Conservation (phyloP, 1,140 invertebrate genomes). For the Brachionus angularis region DNA sequence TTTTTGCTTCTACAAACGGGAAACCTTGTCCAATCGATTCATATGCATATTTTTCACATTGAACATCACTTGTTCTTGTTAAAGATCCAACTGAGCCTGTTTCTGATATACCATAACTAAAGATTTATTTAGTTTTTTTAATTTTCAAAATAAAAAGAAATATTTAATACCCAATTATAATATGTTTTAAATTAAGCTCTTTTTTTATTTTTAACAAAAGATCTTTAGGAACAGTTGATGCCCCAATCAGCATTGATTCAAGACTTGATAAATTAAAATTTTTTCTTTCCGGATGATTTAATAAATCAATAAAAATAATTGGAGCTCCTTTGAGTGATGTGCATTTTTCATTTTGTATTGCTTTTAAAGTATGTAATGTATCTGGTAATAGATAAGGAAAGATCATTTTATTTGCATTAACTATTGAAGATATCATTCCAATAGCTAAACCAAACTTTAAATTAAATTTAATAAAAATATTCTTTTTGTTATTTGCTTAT, state of each 20-base stretch:
- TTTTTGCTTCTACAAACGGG: slow-evolving; percentile 60
- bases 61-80: neutral
- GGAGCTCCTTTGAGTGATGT: slow-evolving; percentile 81
- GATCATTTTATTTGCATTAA: slow-evolving; percentile 68
- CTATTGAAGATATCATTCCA: slow-evolving; percentile 54
- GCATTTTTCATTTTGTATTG: slow-evolving; percentile 73
- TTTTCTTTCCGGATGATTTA: slow-evolving; percentile 59
- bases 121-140: neutral
- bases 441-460: slow-evolving; percentile 61
- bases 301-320: slow-evolving; percentile 88
- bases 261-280: slow-evolving; percentile 57
- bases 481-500: neutral
- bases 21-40: slow-evolving; percentile 21
- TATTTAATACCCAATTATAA: slow-evolving; percentile 13
- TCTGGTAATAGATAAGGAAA: slow-evolving; percentile 67
- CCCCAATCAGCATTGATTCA: slow-evolving; percentile 46
- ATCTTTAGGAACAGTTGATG: neutral
- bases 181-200: slow-evolving; percentile 36
- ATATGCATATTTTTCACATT: slow-evolving; percentile 10
- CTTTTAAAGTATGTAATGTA: slow-evolving; percentile 62
- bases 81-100: neutral
- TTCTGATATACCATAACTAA: slow-evolving; percentile 22
- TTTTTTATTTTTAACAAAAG: slow-evolving; percentile 8
- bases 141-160: neutral
- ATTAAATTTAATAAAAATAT: neutral